Base-by-base conservation (phyloP, 2,888 invertebrate species). In the Melieria picta region DNA sequence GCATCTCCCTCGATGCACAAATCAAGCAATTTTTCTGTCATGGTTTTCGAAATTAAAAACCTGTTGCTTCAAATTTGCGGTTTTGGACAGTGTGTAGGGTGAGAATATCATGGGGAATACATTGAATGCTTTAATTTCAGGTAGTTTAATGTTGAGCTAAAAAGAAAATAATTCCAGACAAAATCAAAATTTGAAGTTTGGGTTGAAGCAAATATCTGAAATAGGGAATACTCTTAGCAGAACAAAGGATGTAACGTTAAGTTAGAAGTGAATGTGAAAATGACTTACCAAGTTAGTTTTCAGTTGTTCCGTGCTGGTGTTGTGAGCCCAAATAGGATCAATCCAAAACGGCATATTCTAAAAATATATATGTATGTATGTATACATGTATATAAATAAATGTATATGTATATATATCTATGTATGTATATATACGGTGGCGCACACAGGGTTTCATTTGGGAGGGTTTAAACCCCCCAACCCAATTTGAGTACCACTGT, bases 261-360 rank as follows among this genome's bases (percentile, higher is more conserved):
- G 30, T 30, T 30, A 30, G 50, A 11, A 50, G 11, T 50, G 50
- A 11, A 10, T 10, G 2, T 50, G 7, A 52, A 52, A 13, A 9
- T 42, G 62, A 70, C 73, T 77, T 77, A 82, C 82, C 78, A 78
- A 77, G 72, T 79, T 77, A 73, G 30, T 30, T 30, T 30, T 30
- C 3, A 30, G 30, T 30, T 30, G 30, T 30, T 30, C 30, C 30
- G 30, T 30, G 30, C 3, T 64, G 9, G 72, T 74, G 16, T 66
- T 72, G 43, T 77, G 77, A 30, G 81, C 79, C 87, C 87, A 87
- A 69, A 87, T 82, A 4, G 87, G 87, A 80, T 87, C 86, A 66
- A 85, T 83, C 86, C 87, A 87, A 77, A 85, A 86, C 3, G 87
- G 87, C 73, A 85, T 73, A 72, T 81, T 83, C 87, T 86, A 69